Evolutionary conservation across 1,140 invertebrate genomes (phyloP).

Genomic region (Megalonaias nervosa): DNA sequence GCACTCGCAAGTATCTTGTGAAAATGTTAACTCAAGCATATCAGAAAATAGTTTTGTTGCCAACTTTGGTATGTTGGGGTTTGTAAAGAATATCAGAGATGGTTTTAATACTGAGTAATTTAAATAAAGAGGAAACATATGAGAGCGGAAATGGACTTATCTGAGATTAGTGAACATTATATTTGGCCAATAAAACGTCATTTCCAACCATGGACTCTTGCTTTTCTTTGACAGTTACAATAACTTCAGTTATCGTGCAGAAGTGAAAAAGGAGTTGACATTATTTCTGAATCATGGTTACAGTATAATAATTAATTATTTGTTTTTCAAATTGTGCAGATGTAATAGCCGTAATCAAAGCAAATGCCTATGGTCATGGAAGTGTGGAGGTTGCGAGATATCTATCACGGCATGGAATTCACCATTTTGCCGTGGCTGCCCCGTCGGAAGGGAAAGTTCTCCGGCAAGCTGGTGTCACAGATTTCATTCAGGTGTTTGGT

Average conservation of each 20-base stretch:
- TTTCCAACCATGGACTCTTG: no score
- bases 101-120: no score
- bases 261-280: no score
- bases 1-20: no score
- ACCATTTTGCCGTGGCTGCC: conserved; percentile 53
- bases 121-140: no score
- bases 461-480: conserved; percentile 37
- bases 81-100: not conserved
- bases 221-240: not conserved
- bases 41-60: no score
- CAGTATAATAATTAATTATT: not conserved
- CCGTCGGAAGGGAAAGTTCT: conserved; percentile 47
- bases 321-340: conserved; percentile 29
- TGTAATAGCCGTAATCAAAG: conserved; percentile 55
- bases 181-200: no score
- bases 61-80: not conserved
- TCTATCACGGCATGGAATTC: conserved; percentile 41
- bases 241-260: not conserved
- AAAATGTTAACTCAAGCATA: no score
- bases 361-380: conserved; percentile 59
- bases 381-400: conserved; percentile 38
- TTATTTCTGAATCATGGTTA: not conserved
- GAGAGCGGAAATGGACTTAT: no score
- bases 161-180: no score
- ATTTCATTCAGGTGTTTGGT: conserved; percentile 51